These are phyloP conservation scores for Cyclargus thomasi DNA, from an alignment of 1,140 invertebrate genomes.

Conservation along the genomic window DNA sequence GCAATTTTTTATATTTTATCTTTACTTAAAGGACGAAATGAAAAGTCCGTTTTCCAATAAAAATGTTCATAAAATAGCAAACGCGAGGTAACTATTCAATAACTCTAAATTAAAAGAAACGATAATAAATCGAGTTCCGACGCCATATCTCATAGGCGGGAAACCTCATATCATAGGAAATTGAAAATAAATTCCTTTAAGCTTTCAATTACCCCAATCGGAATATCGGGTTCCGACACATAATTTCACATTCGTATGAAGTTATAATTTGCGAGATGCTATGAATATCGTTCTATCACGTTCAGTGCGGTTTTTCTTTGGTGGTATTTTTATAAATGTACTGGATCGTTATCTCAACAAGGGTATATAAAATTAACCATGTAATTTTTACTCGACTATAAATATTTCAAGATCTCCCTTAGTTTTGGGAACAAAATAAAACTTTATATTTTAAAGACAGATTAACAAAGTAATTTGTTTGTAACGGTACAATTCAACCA, in stretches of 20 bases:
- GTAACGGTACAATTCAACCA: no score
- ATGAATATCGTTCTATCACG: constrained; percentile 17
- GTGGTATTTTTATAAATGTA: not conserved
- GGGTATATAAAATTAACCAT: no score
- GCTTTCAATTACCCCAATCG: constrained; percentile 70
- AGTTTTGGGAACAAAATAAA: no score
- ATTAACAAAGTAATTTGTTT: no score
- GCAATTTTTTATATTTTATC: no score
- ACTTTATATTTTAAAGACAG: no score
- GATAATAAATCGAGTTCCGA: constrained; percentile 43
- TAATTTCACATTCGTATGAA: constrained; percentile 39
- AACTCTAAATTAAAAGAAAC: constrained; percentile 38
- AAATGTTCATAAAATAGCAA: not conserved
- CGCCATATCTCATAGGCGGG: constrained; percentile 50
- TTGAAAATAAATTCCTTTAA: constrained; percentile 74
- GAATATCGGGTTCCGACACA: constrained; percentile 52
- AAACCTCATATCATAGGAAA: constrained; percentile 65
- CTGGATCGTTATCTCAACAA: no score
- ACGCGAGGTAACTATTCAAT: not conserved
- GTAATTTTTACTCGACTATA: no score
- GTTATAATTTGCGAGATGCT: constrained; percentile 32
- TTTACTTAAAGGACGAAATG: no score
- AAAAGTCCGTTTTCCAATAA: no score
- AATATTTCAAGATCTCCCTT: no score
- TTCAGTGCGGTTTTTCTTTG: not conserved